Base-by-base conservation (phyloP, 2,888 invertebrate species). In the Pegoplata infirma region DNA sequence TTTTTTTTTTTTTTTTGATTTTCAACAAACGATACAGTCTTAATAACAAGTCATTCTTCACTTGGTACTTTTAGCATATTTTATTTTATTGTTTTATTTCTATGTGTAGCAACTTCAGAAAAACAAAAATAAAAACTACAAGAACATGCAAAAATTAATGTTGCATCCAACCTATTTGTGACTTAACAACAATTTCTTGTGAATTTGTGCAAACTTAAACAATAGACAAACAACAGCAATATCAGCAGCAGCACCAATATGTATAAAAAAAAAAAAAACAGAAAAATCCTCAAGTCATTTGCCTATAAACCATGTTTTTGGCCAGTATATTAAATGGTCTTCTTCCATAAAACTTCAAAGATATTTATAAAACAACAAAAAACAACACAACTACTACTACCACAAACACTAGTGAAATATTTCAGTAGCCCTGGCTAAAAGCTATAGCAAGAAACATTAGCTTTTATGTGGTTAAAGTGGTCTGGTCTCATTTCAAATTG, bases 401-500 rank as follows among this genome's bases (percentile, higher is more conserved):
- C 49, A 10, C 49, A 25, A 14, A 10, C 36, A 44, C 44, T 44
- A 40, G 32, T 28, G 56, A 63, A 49, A 67, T 61, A 71, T 66
- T 66, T n/a, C 61, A 36, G 28, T 53, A 44, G 40, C n/a, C 32
- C 49, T 61, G 56, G 51, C 16, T 49, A 16, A 7, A n/a, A 25
- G 25, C 16, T 47, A 23, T 21, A 49, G 75, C 36, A 53, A 66
- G 40, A 53, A 47, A 28, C 69, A 78, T 78, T 78, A 69, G 74
- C 74, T 55, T 74, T 64, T 53, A 55, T 78, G 74, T 67, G 78
- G 78, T 47, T 69, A 69, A 74, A 78, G 74, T 74, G 69, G 78
- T 78, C 78, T 78, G 74, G 64, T 74, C 78, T 74, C 69, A 78
- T 78, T 78, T 74, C 40, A 78, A 78, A 78, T 74, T 78, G 74